Percentiles rank a stretch among this genome's conserved stretches.
Evolutionary conservation across 1,140 invertebrate genomes (phyloP).

Genomic region (Scaptodrosophila lebanonensis): DNA sequence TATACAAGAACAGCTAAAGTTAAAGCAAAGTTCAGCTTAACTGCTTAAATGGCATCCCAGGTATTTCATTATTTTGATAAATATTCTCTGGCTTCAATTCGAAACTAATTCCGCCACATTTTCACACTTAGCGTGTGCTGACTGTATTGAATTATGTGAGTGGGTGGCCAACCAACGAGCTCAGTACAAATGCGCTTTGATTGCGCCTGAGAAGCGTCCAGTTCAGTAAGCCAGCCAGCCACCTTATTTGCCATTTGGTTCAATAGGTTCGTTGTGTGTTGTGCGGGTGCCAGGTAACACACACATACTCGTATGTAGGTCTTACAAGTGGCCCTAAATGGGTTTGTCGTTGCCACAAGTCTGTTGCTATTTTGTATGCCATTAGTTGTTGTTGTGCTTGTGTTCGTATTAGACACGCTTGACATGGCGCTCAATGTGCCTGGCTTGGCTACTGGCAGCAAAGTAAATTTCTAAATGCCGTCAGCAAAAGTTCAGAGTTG

Average conservation of each 20-base stretch:
- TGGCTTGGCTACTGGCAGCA: slow-evolving; percentile 1
- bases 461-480: slow-evolving; percentile 33
- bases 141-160: too few species aligned
- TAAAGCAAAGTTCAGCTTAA: too few species aligned
- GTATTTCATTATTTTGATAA: too few species aligned
- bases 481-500: slow-evolving; percentile 67
- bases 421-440: slow-evolving; percentile 39
- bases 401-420: slow-evolving; percentile 54
- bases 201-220: slow-evolving; percentile 21
- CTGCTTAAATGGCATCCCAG: too few species aligned
- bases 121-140: too few species aligned
- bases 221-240: neutral
- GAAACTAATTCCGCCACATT: too few species aligned
- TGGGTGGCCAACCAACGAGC: slow-evolving; percentile 8
- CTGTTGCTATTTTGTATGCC: slow-evolving; percentile 45
- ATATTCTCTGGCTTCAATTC: too few species aligned
- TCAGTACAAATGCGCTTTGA: slow-evolving; percentile 62
- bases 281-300: slow-evolving; percentile 10
- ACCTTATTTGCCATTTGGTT: slow-evolving; percentile 32
- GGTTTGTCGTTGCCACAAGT: slow-evolving; percentile 2
- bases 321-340: slow-evolving; percentile 37
- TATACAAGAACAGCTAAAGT: too few species aligned
- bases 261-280: slow-evolving; percentile 54
- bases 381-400: slow-evolving; percentile 32
- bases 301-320: too few species aligned